Evolutionary conservation across 2,113 vertebrate genomes (phyloP), one percentile per base, ranked within the genome.

Genomic region (Mirza zaza): DNA sequence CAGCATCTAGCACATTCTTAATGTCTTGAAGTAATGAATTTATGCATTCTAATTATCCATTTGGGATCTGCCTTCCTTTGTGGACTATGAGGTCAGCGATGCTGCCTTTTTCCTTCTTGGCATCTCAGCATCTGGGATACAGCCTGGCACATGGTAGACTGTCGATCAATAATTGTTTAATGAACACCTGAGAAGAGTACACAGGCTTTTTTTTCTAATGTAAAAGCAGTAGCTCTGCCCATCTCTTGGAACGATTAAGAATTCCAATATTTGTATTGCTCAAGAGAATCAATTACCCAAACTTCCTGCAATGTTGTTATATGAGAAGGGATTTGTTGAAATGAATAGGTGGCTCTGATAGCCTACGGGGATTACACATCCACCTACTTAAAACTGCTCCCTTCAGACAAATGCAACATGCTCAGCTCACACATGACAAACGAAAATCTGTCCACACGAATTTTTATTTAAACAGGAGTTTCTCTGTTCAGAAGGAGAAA

Each of bases 191-290:
- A 93, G 68, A 94, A 95, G 21, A 92, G 67, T 91, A 90, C 97
- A 88, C 61, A 94, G 87, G 75, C 88, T n/a, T 52, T 45, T 73
- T 23, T 55, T 55, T 55, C 15, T 15, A 65, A 91, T 67, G 68
- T 67, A 87, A 96, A 97, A 91, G 85, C 39, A 94, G 91, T 50
- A 89, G 52, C 68, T 96, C 91, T 95, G 65, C 48, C 80, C 87
- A 42, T 79, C 91, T 93, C 71, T 91, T 76, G 67, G 45, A 87
- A 90, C 91, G 91, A 97, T 95, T 95, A 88, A 83, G 79, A 97
- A 87, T 94, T 91, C 6, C 21, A 5, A 27, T 77, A 59, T 80
- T 65, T 39, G 90, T 2, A 85, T 91, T 29, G 63, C 10, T 84
- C 48, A 0, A 0, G 90, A 89, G 97, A 97, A 29, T 4, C 97